phyloP scores from a whole-genome alignment of 1,140 invertebrate genomes.

The Latrodectus geometricus region DNA sequence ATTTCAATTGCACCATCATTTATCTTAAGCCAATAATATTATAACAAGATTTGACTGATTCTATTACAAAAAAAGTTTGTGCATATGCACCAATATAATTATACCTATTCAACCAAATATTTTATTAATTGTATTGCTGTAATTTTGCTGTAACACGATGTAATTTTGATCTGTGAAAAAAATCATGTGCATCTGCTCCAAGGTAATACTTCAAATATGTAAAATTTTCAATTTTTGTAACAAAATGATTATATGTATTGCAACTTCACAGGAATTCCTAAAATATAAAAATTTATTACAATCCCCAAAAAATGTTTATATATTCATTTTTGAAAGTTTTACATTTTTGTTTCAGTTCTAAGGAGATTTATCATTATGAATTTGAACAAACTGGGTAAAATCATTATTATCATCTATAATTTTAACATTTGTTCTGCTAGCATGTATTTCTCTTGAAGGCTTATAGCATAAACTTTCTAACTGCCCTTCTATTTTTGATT shows the following conservation, averaged over 20 bases:
- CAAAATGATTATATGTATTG: neutral
- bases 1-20: slow-evolving; percentile 5
- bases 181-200: neutral
- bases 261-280: neutral
- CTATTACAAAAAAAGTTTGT: neutral
- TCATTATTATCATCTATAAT: neutral
- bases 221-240: slow-evolving; percentile 16
- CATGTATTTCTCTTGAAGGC: neutral
- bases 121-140: too few species aligned
- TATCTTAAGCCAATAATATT: neutral
- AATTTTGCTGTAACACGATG: neutral
- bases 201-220: neutral
- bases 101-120: neutral
- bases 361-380: neutral
- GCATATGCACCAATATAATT: neutral
- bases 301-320: neutral
- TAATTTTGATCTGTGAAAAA: slow-evolving; percentile 18
- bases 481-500: neutral
- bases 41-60: neutral
- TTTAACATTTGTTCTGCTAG: neutral
- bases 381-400: neutral
- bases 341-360: neutral
- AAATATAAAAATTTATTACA: neutral
- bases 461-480: neutral
- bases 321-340: neutral